These are phyloP conservation scores for Alloplasta piceator DNA, from an alignment of 2,888 invertebrate species.

Conservation along the genomic window DNA sequence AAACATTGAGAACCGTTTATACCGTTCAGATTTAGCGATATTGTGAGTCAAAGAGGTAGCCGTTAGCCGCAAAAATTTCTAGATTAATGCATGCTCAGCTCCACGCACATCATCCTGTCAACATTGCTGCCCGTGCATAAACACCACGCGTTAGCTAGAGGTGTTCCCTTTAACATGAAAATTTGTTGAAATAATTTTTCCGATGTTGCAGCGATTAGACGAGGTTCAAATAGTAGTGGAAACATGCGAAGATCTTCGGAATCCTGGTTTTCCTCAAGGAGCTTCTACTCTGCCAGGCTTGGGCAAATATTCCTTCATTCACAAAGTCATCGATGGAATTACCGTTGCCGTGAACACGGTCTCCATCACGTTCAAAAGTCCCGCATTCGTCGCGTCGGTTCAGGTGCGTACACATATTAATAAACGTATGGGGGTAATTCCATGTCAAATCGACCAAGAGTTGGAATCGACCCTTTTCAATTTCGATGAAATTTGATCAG, in stretches of 20 bases:
- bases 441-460: too few relatives aligned
- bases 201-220: conserved; percentile 90
- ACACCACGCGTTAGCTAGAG: too few relatives aligned
- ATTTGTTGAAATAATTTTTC: conserved; percentile 1
- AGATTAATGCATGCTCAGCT: too few relatives aligned
- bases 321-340: conserved; percentile 98
- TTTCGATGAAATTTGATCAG: too few relatives aligned
- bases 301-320: conserved; percentile 93
- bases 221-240: conserved; percentile 97
- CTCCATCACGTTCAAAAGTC: conserved; percentile 96
- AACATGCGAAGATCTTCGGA: conserved; percentile 94
- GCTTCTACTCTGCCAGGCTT: conserved; percentile 85
- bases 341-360: conserved; percentile 98
- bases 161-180: too few relatives aligned
- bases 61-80: too few relatives aligned
- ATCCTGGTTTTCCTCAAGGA: conserved; percentile 85
- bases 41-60: too few relatives aligned
- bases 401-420: conserved; percentile 86
- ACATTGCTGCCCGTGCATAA: too few relatives aligned
- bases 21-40: too few relatives aligned
- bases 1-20: too few relatives aligned
- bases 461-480: too few relatives aligned
- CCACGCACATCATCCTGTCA: too few relatives aligned
- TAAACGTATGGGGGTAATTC: not conserved
- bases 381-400: conserved; percentile 97